These are phyloP conservation scores for Accipiter cooperii DNA, from an alignment of 2,113 vertebrate species.

Conservation along the genomic window DNA sequence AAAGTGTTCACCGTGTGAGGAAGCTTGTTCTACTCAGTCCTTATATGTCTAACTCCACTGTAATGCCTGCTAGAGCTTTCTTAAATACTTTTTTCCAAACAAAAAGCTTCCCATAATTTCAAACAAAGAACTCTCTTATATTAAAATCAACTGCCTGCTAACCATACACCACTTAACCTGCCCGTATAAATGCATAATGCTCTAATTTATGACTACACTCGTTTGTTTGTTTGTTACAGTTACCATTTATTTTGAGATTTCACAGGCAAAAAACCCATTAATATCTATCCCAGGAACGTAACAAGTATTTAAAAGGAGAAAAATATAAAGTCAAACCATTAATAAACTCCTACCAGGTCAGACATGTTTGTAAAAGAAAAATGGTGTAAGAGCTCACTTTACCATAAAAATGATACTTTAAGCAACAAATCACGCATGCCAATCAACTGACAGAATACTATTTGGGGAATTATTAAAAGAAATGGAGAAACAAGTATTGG, in stretches of 20 bases:
- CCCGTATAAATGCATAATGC: rapidly evolving
- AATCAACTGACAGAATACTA: background rate
- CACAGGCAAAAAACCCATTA: background rate
- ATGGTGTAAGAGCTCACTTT: background rate
- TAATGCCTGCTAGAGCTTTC: background rate
- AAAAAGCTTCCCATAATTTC: background rate
- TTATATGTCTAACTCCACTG: background rate
- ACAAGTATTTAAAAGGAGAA: background rate
- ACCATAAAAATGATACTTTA: background rate
- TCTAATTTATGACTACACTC: background rate
- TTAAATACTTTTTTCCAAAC: background rate
- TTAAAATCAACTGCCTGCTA: background rate
- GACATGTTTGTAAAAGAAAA: background rate
- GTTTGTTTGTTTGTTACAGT: background rate
- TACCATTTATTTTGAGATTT: background rate
- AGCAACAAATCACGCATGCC: background rate
- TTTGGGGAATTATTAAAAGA: background rate
- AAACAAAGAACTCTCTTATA: background rate
- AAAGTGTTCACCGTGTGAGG: background rate
- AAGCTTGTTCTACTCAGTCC: background rate
- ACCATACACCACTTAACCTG: background rate
- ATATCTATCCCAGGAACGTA: background rate
- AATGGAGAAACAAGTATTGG: background rate
- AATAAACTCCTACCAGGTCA: background rate
- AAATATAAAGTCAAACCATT: background rate